Evolutionary conservation across 2,113 vertebrate species (phyloP).

Genomic region (Pagrus major): DNA sequence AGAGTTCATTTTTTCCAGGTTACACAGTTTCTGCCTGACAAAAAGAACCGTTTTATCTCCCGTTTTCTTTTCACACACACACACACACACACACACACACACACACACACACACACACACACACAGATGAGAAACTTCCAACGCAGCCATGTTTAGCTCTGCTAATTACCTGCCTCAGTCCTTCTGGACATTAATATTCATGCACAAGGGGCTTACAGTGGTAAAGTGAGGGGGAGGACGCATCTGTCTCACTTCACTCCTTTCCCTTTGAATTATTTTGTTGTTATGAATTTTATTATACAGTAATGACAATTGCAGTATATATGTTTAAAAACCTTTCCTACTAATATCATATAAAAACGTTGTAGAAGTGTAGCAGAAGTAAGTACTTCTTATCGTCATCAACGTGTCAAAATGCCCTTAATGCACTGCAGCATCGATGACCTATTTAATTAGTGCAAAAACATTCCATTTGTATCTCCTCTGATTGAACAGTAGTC

Average conservation of each 20-base stretch:
- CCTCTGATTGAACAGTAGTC: no score
- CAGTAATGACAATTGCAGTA: neutral
- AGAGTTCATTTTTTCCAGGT: neutral
- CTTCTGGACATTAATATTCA: constrained; percentile 46
- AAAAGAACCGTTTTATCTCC: neutral
- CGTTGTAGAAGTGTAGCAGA: no score
- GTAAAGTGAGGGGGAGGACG: constrained; percentile 21
- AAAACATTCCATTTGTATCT: no score
- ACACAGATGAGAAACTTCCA: neutral
- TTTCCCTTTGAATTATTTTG: neutral
- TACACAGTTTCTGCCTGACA: neutral
- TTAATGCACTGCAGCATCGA: no score
- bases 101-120: neutral
- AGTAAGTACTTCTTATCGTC: no score
- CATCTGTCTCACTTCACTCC: constrained; percentile 29
- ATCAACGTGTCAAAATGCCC: no score
- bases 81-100: neutral
- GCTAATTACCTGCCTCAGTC: constrained; percentile 18
- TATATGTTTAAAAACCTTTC: neutral
- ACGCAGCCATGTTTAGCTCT: constrained; percentile 13
- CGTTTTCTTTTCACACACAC: neutral
- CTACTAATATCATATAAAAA: neutral
- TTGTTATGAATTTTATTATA: neutral
- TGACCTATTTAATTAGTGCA: no score
- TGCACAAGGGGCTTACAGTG: constrained; percentile 13